Evolutionary conservation across 2,113 vertebrate species (phyloP), one percentile per base, ranked within the genome.

Genomic region (Cynocephalus volans): DNA sequence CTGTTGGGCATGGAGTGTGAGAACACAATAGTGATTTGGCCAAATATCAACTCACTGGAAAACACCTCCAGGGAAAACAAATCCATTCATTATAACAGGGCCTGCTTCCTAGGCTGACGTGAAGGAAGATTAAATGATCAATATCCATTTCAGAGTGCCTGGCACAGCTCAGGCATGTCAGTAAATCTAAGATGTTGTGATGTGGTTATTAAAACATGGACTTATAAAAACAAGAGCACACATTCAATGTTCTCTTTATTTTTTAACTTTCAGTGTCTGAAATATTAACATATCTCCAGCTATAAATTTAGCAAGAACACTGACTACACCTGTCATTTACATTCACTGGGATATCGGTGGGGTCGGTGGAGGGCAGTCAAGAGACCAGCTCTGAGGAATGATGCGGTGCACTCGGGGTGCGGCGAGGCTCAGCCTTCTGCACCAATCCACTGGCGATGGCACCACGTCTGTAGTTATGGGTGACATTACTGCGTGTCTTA

Each of bases 151-250:
- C 54, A 18, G n/a, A 41, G 33, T 26, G 18, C 10, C 81, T 28
- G 10, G 19, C 17, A 3, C 5, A 8, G 86, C 8, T 11, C 10
- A 2, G 60, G 45, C 0, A 3, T 41, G 18, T 19, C 9, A 23
- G 0, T 5, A 28, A 1, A 14, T 5, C 31, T 33, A 11, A 19
- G 8, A 52, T 15, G 0, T 31, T 21, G 3, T 11, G 5, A 0
- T 6, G 33, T 6, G 28, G 26, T 23, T 12, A 11, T 17, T 23
- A 13, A 45, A 79, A 60, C 14, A 1, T 5, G 3, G 54, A 64
- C n/a, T 58, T n/a, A 1, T 8, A 5, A n/a, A 41, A 77, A 41
- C 17, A 4, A 60, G n/a, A 31, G 6, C 5, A 11, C 28, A 5
- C 4, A 0, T 10, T 52, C 70, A 5, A 1, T 1, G 0, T 21